Base-by-base conservation (phyloP, 2,888 invertebrate species). In the Carabus problematicus region DNA sequence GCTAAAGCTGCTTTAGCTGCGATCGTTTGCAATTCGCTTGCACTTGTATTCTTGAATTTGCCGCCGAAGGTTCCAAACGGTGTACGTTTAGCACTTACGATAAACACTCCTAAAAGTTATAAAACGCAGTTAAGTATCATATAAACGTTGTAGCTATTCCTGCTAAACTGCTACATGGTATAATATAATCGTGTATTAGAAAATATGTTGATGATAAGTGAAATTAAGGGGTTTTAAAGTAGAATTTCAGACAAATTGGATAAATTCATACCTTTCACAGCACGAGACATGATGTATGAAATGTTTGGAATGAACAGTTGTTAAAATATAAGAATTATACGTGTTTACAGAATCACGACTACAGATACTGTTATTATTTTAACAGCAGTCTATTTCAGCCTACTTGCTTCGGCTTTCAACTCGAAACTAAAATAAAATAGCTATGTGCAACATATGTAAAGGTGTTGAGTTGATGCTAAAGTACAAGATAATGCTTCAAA, bases 31-130 rank as follows among this genome's bases (percentile, higher is more conserved):
- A 98, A 84, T 70, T 94, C 93, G 0, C 90, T 89, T 18, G 89
- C 87, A 45, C 86, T 86, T 8, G 89, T 89, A 79, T 91, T 91
- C 40, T 87, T 86, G 78, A 94, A 89, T 75, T 88, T 88, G 0
- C 94, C 94, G 3, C 98, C 98, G 82, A 92, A 97, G 0, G 98
- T 91, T 63, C 98, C 98, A 83, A 98, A 98, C 2, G 98, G 93
- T 0, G 98, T 98, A 72, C 98, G 89, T 83, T 98, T 98, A 12
- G 98, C 98, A 74, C 94, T 95, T 72, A 98, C 95, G 79, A 96
- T 92, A 80, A 93, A 95, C 73, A 95, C 85, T 77, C 95, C 95
- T 95, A 78, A 75, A 42, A 16, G 59, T 45, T 14, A 29, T 29
- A 29, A 29, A 29, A 29, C 29, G 29, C 29, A 29, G 29, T 29